These are phyloP conservation scores for Patella caerulea DNA, from an alignment of 2,888 invertebrate species.

Conservation along the genomic window DNA sequence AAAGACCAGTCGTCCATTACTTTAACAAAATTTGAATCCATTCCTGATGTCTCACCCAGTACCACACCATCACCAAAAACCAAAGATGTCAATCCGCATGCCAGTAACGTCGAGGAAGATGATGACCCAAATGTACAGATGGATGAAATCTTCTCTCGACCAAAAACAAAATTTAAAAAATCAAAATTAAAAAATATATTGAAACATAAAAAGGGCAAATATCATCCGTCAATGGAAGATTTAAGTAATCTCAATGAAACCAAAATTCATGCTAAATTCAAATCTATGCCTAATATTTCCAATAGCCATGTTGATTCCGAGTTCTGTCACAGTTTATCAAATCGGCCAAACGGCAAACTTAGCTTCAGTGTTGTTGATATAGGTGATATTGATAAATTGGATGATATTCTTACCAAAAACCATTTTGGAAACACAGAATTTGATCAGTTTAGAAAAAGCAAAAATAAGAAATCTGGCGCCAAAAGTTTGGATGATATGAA, in stretches of 20 bases:
- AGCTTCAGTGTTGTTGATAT: conserved; percentile 2
- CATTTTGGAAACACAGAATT: neutral
- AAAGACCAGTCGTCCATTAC: neutral
- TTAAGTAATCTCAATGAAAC: conserved; percentile 41
- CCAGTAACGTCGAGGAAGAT: neutral
- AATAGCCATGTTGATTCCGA: neutral
- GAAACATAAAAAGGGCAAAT: conserved; percentile 44
- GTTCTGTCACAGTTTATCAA: neutral
- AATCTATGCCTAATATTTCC: conserved; percentile 37
- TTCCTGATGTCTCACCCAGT: neutral
- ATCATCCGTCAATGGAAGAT: conserved; percentile 35
- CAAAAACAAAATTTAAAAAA: conserved; percentile 39
- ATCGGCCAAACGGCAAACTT: neutral
- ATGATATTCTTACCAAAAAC: neutral
- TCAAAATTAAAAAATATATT: conserved; percentile 41
- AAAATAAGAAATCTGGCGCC: conserved; percentile 2
- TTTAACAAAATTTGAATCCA: neutral
- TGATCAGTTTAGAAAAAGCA: neutral
- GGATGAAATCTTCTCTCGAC: neutral
- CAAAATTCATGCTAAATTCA: conserved; percentile 44
- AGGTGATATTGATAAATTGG: neutral
- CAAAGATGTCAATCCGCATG: neutral
- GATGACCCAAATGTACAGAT: neutral
- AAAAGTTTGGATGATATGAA: neutral
- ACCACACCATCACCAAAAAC: neutral